Conservation (phyloP, 2,888 invertebrate species). For the Venusia cambrica region DNA sequence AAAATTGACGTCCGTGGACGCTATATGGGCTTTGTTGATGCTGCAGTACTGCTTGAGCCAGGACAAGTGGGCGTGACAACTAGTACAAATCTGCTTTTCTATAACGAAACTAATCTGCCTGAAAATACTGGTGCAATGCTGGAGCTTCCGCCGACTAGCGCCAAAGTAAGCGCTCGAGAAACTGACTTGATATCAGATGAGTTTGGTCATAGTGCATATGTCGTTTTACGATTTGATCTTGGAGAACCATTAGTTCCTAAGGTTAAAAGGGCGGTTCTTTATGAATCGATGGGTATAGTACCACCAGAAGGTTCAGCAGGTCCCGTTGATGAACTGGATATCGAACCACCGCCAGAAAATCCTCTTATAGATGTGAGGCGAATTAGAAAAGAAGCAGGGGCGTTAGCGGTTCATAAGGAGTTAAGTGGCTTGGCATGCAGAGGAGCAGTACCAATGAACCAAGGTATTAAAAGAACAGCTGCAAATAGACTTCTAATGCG, state of each 20-base stretch:
- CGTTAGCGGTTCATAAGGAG: constrained; percentile 67
- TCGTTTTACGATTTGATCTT: constrained; percentile 60
- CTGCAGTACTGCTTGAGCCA: constrained; percentile 55
- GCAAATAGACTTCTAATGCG: constrained; percentile 63
- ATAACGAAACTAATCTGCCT: constrained; percentile 48
- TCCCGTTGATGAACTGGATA: constrained; percentile 45
- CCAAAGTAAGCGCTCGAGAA: constrained; percentile 54
- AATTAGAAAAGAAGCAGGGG: constrained; percentile 61
- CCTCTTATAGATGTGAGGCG: constrained; percentile 48
- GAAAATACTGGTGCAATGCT: constrained; percentile 47
- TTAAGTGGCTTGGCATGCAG: constrained; percentile 54
- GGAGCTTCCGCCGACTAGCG: constrained; percentile 59
- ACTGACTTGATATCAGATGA: constrained; percentile 49
- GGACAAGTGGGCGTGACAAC: constrained; percentile 53
- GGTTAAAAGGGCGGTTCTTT: constrained; percentile 47
- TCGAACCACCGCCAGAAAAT: constrained; percentile 45
- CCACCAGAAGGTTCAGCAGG: constrained; percentile 38
- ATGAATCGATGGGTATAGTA: constrained; percentile 49
- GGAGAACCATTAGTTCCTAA: constrained; percentile 51
- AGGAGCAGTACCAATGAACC: constrained; percentile 58
- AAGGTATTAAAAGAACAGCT: constrained; percentile 66
- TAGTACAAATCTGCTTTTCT: constrained; percentile 48
- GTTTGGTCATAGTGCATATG: constrained; percentile 50
- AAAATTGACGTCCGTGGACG: constrained; percentile 62
- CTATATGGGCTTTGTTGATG: constrained; percentile 62